These are phyloP conservation scores for Germaria angustata DNA, from an alignment of 2,888 invertebrate species.

Conservation along the genomic window DNA sequence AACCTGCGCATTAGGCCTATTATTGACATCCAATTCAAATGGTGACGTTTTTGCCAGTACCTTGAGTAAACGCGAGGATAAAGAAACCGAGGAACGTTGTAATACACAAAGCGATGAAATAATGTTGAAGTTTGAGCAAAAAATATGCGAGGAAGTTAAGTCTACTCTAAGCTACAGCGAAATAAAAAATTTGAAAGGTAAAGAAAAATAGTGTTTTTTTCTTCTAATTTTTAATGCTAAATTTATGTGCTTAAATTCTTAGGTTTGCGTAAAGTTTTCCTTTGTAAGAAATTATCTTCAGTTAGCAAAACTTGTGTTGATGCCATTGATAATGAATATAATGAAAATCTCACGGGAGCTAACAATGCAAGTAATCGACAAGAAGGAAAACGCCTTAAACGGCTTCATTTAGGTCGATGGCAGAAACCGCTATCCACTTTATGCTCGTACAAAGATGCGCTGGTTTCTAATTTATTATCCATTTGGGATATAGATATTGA, in stretches of 20 bases:
- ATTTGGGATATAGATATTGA: conserved; percentile 72
- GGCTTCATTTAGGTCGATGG: conserved; percentile 70
- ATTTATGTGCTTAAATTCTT: neutral
- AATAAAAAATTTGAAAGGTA: conserved; percentile 69
- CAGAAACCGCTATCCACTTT: conserved; percentile 69
- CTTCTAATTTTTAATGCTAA: neutral
- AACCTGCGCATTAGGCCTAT: conserved; percentile 67
- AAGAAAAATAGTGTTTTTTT: neutral
- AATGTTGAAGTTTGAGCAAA: conserved; percentile 69
- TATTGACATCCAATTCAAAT: conserved; percentile 74
- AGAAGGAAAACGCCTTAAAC: conserved; percentile 35
- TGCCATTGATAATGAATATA: conserved; percentile 44
- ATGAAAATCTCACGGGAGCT: conserved; percentile 5
- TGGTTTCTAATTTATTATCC: conserved; percentile 70
- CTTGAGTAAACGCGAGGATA: conserved; percentile 57
- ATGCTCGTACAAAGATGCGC: conserved; percentile 71
- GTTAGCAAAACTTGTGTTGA: conserved; percentile 29
- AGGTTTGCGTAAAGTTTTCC: conserved; percentile 71
- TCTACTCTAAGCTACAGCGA: conserved; percentile 69
- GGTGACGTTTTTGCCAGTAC: conserved; percentile 74
- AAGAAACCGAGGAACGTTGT: conserved; percentile 63
- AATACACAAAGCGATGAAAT: conserved; percentile 68
- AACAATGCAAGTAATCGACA: neutral
- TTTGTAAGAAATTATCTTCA: conserved; percentile 67
- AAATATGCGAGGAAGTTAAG: conserved; percentile 65